phyloP scores from a whole-genome alignment of 1,140 invertebrate genomes.

The Cydia amplana region DNA sequence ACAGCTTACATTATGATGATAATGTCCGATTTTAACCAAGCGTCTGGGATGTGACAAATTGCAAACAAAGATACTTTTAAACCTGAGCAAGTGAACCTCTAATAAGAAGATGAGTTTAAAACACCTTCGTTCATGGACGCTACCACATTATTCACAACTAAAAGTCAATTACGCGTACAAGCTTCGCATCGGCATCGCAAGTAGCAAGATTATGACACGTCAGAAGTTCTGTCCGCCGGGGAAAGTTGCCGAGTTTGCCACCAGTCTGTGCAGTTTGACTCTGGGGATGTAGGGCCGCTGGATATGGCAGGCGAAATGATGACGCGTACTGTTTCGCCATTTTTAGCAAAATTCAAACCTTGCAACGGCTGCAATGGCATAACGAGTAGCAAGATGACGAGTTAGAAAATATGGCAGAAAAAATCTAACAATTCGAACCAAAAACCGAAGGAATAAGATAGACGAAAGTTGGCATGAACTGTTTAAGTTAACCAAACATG shows the following conservation, averaged over 20 bases:
- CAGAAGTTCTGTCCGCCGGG: slow-evolving; percentile 52
- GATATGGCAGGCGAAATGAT: slow-evolving; percentile 34
- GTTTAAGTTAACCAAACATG: no score
- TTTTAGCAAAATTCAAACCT: not conserved
- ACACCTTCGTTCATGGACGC: not conserved
- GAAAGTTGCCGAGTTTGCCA: slow-evolving; percentile 54
- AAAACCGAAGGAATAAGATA: no score
- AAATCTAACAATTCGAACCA: no score
- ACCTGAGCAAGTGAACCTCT: no score
- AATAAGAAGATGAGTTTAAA: not conserved
- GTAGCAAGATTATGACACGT: slow-evolving; percentile 53
- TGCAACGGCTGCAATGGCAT: not conserved
- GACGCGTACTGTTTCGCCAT: not conserved
- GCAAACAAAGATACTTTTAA: no score
- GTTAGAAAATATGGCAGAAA: no score
- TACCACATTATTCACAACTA: slow-evolving; percentile 18
- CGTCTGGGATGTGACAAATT: no score
- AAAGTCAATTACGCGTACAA: slow-evolving; percentile 26
- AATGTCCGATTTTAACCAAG: no score
- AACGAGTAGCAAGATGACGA: no score
- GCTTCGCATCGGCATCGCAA: slow-evolving; percentile 28
- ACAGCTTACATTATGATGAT: no score
- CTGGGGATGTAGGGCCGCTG: slow-evolving; percentile 29
- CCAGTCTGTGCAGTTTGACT: slow-evolving; percentile 7
- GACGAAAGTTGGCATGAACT: no score